A percentile compares a stretch with the other conserved stretches of the same genome.
Evolutionary conservation across 2,797 vertebrate genomes (phyloP).

Genomic region (Paedocypris micromegethes): DNA sequence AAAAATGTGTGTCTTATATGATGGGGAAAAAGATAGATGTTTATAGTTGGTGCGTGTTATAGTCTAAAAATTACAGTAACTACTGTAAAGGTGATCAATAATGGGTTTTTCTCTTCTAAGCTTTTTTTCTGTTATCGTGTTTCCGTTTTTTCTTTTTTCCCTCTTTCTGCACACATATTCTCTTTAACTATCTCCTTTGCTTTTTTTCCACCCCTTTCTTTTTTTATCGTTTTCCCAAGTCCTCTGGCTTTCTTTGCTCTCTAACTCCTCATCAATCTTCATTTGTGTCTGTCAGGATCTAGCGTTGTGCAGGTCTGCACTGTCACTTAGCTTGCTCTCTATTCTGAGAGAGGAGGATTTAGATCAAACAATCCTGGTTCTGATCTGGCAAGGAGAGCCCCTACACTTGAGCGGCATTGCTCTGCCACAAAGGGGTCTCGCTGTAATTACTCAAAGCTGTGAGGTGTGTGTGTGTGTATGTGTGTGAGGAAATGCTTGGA

Average conservation of each 20-base stretch:
- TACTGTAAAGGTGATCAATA: slow-evolving; percentile 13
- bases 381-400: slow-evolving; percentile 64
- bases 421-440: slow-evolving; percentile 66
- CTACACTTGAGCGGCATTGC: slow-evolving; percentile 62
- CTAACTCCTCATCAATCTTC: not conserved
- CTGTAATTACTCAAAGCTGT: slow-evolving; percentile 84
- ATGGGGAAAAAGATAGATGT: no score
- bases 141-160: not conserved
- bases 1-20: no score
- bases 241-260: not conserved
- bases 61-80: no score
- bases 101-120: not conserved
- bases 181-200: not conserved
- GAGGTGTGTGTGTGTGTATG: slow-evolving; percentile 5
- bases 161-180: not conserved
- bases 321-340: slow-evolving; percentile 16
- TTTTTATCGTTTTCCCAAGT: not conserved
- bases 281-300: slow-evolving; percentile 1
- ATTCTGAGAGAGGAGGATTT: slow-evolving; percentile 58
- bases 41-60: no score
- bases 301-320: not conserved
- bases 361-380: slow-evolving; percentile 68
- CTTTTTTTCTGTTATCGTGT: not conserved
- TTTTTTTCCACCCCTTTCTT: not conserved
- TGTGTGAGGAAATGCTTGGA: slow-evolving; percentile 39